Evolutionary conservation across 2,113 vertebrate genomes (phyloP), one percentile per base, ranked within the genome.

Genomic region (Mesoclemmys tuberculata): DNA sequence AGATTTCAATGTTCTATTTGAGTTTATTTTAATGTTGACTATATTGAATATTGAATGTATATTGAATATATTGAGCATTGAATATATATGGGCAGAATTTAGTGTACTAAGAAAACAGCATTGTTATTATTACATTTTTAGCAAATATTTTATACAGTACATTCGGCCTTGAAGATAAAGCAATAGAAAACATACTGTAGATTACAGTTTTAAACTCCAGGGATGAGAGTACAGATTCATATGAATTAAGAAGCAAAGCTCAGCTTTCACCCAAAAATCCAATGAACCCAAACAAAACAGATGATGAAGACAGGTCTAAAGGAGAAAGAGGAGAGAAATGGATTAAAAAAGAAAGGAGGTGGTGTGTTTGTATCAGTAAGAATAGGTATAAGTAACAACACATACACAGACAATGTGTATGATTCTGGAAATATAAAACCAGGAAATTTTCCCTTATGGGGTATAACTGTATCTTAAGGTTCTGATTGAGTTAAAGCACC

Each of bases 341-440:
- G 78, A 78, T 16, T 80, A 5, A 55, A 27, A 48, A 78, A 5
- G 0, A 38, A 82, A 1, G 52, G 2, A 0, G 2, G 2, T 54
- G 79, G 18, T 1, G 0, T 13, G 26, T 77, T 77, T 82, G 10
- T 61, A 41, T 55, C 49, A 8, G 64, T 7, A 54, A 8, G 1
- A 54, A 5, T 10, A 79, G 2, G 2, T 41, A 79, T 31, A 2
- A 38, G 46, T 19, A 85, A 55, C 51, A 85, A 9, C 6, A 64
- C 9, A 85, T 84, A 77, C 1, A 88, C 19, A 11, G 18, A 85
- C 8, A 84, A 68, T 52, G 3, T 22, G 16, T 51, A 24, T 82
- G 38, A 58, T 71, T 82, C 5, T 21, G 29, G 26, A 41, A 89
- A 81, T n/a, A 82, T 81, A 38, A 71, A 38, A 86, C 46, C 0